phyloP scores from a whole-genome alignment of 2,797 vertebrate genomes.

The Manis crassicaudata region DNA sequence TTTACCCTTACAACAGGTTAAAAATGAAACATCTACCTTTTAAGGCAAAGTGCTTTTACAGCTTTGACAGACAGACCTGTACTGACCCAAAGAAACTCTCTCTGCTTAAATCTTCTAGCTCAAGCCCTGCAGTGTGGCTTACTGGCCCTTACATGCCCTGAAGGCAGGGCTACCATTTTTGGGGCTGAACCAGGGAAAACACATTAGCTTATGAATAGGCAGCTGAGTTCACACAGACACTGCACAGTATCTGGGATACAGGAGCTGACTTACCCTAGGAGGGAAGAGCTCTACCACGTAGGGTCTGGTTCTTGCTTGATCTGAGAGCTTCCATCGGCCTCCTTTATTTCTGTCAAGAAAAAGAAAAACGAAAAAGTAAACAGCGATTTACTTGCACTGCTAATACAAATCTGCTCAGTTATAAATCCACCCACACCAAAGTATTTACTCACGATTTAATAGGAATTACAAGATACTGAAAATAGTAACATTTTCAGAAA shows the following conservation, averaged over 20 bases:
- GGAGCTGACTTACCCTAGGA: conserved; percentile 78
- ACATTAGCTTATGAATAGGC: neutral
- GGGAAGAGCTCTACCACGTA: conserved; percentile 81
- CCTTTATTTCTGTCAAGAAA: conserved; percentile 80
- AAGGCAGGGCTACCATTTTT: neutral
- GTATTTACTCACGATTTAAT: neutral
- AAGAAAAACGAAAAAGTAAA: neutral
- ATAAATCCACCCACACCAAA: neutral
- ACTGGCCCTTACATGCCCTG: neutral
- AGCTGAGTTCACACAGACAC: neutral
- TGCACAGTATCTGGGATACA: neutral
- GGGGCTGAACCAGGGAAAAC: neutral
- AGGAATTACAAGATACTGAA: neutral
- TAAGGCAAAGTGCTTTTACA: neutral
- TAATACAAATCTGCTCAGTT: neutral
- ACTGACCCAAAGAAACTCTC: neutral
- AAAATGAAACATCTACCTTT: neutral
- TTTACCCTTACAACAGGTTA: neutral
- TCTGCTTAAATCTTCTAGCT: neutral
- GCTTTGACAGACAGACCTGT: neutral
- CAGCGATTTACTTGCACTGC: too few relatives aligned
- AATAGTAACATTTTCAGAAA: neutral
- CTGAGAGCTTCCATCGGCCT: conserved; percentile 79
- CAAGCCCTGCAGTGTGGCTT: neutral
- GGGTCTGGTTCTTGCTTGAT: conserved; percentile 86